Evolutionary conservation across 1,140 invertebrate genomes (phyloP).

Genomic region (Drosophila prosaltans): DNA sequence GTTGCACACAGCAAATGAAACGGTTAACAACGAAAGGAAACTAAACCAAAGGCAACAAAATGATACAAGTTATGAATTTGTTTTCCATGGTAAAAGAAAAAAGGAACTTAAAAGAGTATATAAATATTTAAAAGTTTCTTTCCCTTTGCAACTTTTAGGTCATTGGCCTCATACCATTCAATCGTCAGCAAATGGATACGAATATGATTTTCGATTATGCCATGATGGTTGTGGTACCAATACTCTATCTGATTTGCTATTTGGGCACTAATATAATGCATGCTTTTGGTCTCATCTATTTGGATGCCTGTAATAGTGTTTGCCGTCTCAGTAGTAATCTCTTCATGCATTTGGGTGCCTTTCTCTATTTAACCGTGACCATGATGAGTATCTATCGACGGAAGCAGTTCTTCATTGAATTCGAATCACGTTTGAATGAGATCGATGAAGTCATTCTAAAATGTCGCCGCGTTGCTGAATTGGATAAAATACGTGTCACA

Average conservation of each 20-base stretch:
- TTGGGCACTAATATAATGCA: slow-evolving; percentile 46
- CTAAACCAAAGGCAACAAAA: slow-evolving; percentile 23
- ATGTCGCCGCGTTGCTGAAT: slow-evolving; percentile 57
- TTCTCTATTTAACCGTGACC: slow-evolving; percentile 64
- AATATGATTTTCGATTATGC: slow-evolving; percentile 62
- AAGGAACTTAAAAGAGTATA: not conserved
- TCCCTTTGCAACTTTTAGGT: slow-evolving; percentile 32
- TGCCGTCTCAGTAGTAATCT: slow-evolving; percentile 65
- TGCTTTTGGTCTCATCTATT: slow-evolving; percentile 30
- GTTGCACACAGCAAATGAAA: slow-evolving; percentile 26
- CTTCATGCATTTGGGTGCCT: slow-evolving; percentile 69
- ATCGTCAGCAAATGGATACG: slow-evolving; percentile 48
- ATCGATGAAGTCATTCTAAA: slow-evolving; percentile 62
- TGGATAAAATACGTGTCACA: slow-evolving; percentile 50
- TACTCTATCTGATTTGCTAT: slow-evolving; percentile 66
- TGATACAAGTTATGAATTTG: slow-evolving; percentile 72
- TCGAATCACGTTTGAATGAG: slow-evolving; percentile 57
- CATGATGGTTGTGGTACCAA: slow-evolving; percentile 67
- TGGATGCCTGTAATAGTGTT: slow-evolving; percentile 64
- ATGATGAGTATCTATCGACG: slow-evolving; percentile 67
- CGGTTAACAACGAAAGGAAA: slow-evolving; percentile 23
- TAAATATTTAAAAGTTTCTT: not conserved
- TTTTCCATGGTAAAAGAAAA: slow-evolving; percentile 55
- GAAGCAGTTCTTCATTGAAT: slow-evolving; percentile 70
- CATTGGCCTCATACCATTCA: slow-evolving; percentile 72